Evolutionary conservation across 2,888 invertebrate genomes (phyloP), one percentile per base, ranked within the genome.

Genomic region (Teleogryllus oceanicus): DNA sequence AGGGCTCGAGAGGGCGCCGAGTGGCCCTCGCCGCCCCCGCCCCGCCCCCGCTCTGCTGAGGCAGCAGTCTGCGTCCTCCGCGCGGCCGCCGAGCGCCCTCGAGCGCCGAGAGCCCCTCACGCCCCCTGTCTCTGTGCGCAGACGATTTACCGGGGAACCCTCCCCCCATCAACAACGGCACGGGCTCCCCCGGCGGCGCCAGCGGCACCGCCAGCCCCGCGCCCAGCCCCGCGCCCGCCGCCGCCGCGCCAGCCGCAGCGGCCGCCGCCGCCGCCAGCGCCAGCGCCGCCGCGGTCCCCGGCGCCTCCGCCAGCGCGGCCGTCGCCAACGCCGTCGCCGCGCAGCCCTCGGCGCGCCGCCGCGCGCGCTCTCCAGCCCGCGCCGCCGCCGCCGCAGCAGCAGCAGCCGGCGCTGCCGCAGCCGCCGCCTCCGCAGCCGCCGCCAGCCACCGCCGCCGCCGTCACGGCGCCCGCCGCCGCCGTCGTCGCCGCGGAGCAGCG

Each of bases 181-280:
- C 82, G 85, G 87, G 89, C 83, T 91, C 92, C 49, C 86, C 91
- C 84, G 90, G 90, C 85, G 91, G 91, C 86, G 91, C 91, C 84
- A 90, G 91, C 83, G 91, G 91, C 86, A 90, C 89, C 85, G 89
- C 89, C 83, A 91, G 90, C 84, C 90, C 91, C 82, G 91, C 50
- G 49, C 78, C 49, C 78, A 75, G 78, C 76, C 62, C 76, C 37
- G 74, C 78, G 50, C 78, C 81, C 49, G 37, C 37, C 37, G 37
- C 37, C 37, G 37, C 8, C 10, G 37, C 80, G n/a, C 77, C 79
- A 75, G 21, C 79, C 24, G 24, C 24, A 24, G 24, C 24, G 62
- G 75, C 79, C 74, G 50, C 78, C 77, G 74, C 51, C 80, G 50
- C 77, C 80, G 13, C 80, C 79, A n/a, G 76, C 81, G 21, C 80